Percentiles rank a stretch among this genome's conserved stretches.
Evolutionary conservation across 1,140 invertebrate species (phyloP).

Genomic region (Ptiloglossa arizonensis): DNA sequence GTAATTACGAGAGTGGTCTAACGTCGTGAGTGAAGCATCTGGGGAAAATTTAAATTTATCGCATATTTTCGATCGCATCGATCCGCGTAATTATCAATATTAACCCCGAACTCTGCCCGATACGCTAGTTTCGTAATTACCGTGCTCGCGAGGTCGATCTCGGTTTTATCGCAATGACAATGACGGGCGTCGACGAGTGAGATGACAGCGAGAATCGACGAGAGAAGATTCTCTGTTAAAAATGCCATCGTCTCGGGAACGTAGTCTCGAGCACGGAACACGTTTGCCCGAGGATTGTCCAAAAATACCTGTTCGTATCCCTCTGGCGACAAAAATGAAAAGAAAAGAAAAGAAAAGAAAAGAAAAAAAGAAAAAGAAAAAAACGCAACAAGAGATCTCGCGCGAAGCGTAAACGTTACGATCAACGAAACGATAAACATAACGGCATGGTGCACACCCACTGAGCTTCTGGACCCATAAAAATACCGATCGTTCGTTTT

Average conservation of each 20-base stretch:
- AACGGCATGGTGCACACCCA: slow-evolving; percentile 23
- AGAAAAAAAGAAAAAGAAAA: neutral
- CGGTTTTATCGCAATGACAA: neutral
- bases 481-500: slow-evolving; percentile 26
- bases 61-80: too few species aligned
- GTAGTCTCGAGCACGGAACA: neutral
- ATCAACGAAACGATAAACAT: slow-evolving; percentile 27
- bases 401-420: slow-evolving; percentile 20
- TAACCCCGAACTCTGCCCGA: too few species aligned
- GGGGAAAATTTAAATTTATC: too few species aligned
- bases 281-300: slow-evolving; percentile 1
- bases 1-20: too few species aligned
- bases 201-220: neutral
- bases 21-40: too few species aligned
- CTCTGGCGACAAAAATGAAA: neutral
- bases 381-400: neutral
- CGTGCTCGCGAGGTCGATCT: too few species aligned
- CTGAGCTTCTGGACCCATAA: slow-evolving; percentile 23
- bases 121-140: too few species aligned
- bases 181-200: neutral
- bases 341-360: neutral
- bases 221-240: slow-evolving; percentile 3
- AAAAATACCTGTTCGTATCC: slow-evolving; percentile 15
- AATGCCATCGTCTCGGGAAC: too few species aligned
- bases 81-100: too few species aligned